Evolutionary conservation across 1,140 invertebrate species (phyloP).

Genomic region (Harpegnathos saltator): DNA sequence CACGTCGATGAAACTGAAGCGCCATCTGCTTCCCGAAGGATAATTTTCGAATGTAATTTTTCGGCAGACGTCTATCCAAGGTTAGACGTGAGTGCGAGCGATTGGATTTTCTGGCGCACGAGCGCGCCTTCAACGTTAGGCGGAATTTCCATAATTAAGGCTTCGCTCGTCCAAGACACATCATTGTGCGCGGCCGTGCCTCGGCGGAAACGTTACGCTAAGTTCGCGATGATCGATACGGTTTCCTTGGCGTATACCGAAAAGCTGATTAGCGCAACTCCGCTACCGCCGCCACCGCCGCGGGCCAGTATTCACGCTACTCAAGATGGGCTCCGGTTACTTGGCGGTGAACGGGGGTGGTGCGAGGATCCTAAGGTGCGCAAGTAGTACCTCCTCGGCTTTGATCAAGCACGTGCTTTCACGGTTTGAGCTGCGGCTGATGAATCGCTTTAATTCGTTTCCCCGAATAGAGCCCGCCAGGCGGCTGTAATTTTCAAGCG

Average conservation of each 20-base stretch:
- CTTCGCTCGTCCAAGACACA: conserved; percentile 7
- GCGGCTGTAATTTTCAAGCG: conserved; percentile 61
- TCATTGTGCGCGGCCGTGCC: conserved; percentile 10
- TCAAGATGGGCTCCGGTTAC: conserved; percentile 71
- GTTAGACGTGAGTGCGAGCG: too few relatives aligned
- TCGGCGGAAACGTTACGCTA: conserved; percentile 38
- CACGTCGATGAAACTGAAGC: too few relatives aligned
- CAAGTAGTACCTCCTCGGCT: conserved; percentile 55
- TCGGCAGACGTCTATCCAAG: too few relatives aligned
- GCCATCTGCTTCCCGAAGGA: too few relatives aligned
- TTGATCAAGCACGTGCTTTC: conserved; percentile 72
- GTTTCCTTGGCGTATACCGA: conserved; percentile 44
- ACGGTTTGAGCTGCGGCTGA: conserved; percentile 65
- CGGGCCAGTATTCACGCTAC: conserved; percentile 68
- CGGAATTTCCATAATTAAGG: conserved; percentile 4
- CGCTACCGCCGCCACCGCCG: conserved; percentile 1
- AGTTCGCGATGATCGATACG: conserved; percentile 52
- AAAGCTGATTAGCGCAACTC: conserved; percentile 69
- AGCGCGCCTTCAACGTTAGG: too few relatives aligned
- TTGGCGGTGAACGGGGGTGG: conserved; percentile 60
- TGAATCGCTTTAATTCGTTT: conserved; percentile 70
- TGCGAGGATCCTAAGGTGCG: conserved; percentile 44
- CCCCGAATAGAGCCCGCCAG: conserved; percentile 56
- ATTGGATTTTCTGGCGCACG: too few relatives aligned
- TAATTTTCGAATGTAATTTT: too few relatives aligned